Percentiles rank a stretch among this genome's conserved stretches.
Evolutionary conservation across 2,113 vertebrate species (phyloP).

Genomic region (Macrotis lagotis): DNA sequence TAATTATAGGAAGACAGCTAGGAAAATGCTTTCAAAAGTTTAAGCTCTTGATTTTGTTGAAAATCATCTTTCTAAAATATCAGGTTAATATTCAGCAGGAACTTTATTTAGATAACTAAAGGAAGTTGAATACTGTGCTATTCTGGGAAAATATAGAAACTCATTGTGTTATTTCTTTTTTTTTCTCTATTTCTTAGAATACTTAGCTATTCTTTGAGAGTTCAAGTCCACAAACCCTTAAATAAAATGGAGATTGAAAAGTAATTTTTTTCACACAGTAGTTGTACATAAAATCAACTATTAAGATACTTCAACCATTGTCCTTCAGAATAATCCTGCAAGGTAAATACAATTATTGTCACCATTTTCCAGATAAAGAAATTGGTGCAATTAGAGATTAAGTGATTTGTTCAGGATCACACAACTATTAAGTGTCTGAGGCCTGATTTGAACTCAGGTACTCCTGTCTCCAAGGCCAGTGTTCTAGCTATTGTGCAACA

Average conservation of each 20-base stretch:
- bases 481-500: no score
- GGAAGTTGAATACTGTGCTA: background rate
- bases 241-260: background rate
- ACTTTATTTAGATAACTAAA: background rate
- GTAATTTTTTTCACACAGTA: background rate
- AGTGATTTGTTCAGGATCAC: no score
- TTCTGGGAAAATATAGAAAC: background rate
- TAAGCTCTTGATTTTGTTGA: constrained; percentile 39
- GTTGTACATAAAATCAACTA: background rate
- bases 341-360: no score
- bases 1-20: constrained; percentile 27
- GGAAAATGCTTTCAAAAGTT: constrained; percentile 53
- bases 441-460: no score
- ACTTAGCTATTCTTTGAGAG: background rate
- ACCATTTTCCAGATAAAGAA: no score
- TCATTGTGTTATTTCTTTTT: background rate
- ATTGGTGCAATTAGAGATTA: no score
- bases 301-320: background rate
- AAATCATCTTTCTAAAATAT: constrained; percentile 43
- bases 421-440: no score
- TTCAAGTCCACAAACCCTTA: background rate
- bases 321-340: no score
- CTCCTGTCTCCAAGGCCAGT: no score
- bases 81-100: background rate
- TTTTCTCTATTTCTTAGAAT: background rate